Evolutionary conservation across 2,113 vertebrate genomes (phyloP).

Genomic region (Zosterops pallidus): DNA sequence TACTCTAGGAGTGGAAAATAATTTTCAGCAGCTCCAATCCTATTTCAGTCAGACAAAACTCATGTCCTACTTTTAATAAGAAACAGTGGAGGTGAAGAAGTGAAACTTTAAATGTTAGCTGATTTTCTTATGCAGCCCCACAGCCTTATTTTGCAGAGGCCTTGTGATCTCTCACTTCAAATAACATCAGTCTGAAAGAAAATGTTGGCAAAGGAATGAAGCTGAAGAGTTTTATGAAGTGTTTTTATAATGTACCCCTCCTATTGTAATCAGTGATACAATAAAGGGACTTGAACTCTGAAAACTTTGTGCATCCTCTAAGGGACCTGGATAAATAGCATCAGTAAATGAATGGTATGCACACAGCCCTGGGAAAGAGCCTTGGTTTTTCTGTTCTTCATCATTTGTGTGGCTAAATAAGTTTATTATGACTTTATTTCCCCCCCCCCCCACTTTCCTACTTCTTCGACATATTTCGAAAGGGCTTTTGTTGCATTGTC

Average conservation of each 20-base stretch:
- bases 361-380: neutral
- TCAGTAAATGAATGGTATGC: neutral
- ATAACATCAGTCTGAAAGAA: neutral
- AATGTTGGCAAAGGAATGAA: neutral
- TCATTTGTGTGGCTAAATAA: neutral
- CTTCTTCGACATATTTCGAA: neutral
- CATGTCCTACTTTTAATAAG: neutral
- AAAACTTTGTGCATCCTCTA: neutral
- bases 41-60: neutral
- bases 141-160: neutral
- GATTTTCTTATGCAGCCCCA: neutral
- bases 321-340: neutral
- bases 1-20: neutral
- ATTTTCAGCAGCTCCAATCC: neutral
- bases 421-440: neutral
- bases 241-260: neutral
- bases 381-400: neutral
- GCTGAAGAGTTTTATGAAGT: neutral
- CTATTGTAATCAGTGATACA: neutral
- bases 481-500: neutral
- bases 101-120: neutral
- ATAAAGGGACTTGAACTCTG: neutral
- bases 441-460: fast-evolving
- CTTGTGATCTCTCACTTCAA: neutral
- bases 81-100: neutral